Base-by-base conservation (phyloP, 2,113 vertebrate species). In the Lasiurus borealis region DNA sequence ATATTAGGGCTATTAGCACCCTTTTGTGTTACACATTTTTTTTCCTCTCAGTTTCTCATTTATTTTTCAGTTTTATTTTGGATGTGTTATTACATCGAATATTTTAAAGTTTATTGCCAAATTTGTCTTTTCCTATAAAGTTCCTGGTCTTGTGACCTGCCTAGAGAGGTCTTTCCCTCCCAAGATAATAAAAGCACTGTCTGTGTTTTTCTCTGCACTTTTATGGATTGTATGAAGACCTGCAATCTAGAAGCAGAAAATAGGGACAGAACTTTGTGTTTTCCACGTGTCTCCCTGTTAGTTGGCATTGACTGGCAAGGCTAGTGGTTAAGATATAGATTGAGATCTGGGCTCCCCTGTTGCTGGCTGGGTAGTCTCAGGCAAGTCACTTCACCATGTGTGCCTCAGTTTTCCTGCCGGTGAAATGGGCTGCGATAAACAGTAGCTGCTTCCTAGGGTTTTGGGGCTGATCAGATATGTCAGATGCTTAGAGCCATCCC, bases 1-100 rank as follows among this genome's bases (percentile, higher is more conserved):
- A 7, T 72, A 7, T 80, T 31, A 15, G n/a, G 59, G 29, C 48
- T 44, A 0, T 40, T 48, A 50, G 23, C 7, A 5, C 72, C 52
- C 15, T 52, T 48, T 46, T 15, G 29, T n/a, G 40, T 54, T 76
- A 11, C 21, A 44, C 8, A 18, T 15, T 19, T 88, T 80, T 40
- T 83, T 78, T n/a, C 78, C 75, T 52, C 85, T 91, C 88, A 34
- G 62, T 27, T 76, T 78, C 19, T 73, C 15, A 1, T 71, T 54
- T 66, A 50, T 68, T 29, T 36, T 68, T 64, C 50, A 71, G 46
- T 21, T 83, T 90, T 90, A 90, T 90, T 95, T 96, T 88, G 64
- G 66, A 71, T 62, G 71, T 85, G 85, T 75, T 76, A 34, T 64
- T 25, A 23, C n/a, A 21, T 36, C n/a, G 66, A 64, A 73, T 50